Base-by-base conservation (phyloP, 2,113 vertebrate species). In the Calidris pygmaea region DNA sequence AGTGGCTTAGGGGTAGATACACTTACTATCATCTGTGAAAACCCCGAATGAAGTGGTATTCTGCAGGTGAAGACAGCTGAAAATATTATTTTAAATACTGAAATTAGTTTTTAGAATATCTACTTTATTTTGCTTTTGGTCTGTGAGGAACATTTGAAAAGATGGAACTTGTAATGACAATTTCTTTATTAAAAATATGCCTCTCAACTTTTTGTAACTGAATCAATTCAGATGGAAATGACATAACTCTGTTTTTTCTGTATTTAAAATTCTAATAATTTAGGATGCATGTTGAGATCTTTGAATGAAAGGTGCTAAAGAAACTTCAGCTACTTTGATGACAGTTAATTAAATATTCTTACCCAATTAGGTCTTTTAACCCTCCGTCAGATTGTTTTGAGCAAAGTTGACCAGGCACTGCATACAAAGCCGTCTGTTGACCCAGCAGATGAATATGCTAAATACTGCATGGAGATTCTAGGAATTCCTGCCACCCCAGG, bases 401-500 rank as follows among this genome's bases (percentile, higher is more conserved):
- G 99, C 98, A 99, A 99, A 97, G 98, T 99, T 89, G 99, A 99
- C 96, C 99, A 99, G 92, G 97, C 97, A 7, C 97, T 99, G 34
- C 99, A 99, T 93, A 98, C 98, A 73, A 98, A 98, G 70, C 53
- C 97, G 4, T 78, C 82, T 9, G 97, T 98, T 80, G 98, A 99
- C 79, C 98, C 99, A 9, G 98, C 98, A 9, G 97, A 98, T 60
- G 99, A 99, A 97, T 99, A 99, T 85, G 98, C 99, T 92, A 98
- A 98, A 86, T 98, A 97, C 85, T 99, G 98, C 91, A 71, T 95
- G 93, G 99, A 99, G 81, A 99, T 99, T 94, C 95, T 99, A 90
- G 99, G 99, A n/a, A 97, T 99, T 95, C 96, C 98, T 35, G 99
- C 99, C 34, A 99, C 99, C 37, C 98, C 98, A 98, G 99, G 99